Evolutionary conservation across 30 jellyfish, hydroid and myxozoan species (phyloP).

Genomic region (Cassiopea xamachana): DNA sequence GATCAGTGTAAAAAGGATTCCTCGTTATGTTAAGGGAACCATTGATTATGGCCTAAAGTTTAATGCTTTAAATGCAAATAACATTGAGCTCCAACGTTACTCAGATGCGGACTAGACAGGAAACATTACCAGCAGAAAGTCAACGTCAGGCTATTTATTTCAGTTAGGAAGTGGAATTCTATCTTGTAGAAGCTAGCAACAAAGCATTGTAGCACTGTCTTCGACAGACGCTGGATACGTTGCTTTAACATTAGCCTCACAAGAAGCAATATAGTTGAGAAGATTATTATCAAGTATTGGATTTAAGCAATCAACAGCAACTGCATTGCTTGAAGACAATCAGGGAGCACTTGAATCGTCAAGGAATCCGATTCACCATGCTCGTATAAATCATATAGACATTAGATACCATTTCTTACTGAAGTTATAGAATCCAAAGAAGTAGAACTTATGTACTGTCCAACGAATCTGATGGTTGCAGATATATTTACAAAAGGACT

Average conservation of each 20-base stretch:
- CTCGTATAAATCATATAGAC: background rate
- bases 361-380: background rate
- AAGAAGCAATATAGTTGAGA: background rate
- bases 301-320: background rate
- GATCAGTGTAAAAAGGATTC: background rate
- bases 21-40: background rate
- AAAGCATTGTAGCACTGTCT: background rate
- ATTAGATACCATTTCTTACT: background rate
- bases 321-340: background rate
- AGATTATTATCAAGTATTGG: background rate
- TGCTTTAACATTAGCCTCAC: background rate
- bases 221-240: background rate
- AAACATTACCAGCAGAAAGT: background rate
- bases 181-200: background rate
- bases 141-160: background rate
- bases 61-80: background rate
- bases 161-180: background rate
- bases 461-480: background rate
- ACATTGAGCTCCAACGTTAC: background rate
- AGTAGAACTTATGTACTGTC: background rate
- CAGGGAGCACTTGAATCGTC: background rate
- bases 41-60: background rate
- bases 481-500: background rate
- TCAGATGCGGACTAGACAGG: background rate
- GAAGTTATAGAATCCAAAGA: background rate